Evolutionary conservation across 1,140 invertebrate species (phyloP).

Genomic region (Drosophila sp.): DNA sequence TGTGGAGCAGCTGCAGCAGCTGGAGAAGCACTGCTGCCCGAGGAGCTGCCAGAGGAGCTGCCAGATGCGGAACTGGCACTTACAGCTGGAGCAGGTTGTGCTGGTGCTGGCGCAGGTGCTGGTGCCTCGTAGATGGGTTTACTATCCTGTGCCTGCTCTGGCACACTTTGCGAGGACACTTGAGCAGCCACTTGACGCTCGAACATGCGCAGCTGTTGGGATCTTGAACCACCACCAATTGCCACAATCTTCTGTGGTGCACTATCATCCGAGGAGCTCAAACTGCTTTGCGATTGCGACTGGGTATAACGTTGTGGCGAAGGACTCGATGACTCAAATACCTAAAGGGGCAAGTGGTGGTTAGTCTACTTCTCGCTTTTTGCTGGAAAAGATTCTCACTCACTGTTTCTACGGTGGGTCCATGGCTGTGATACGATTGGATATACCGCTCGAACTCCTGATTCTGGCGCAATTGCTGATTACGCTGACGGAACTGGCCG

Average conservation of each 20-base stretch:
- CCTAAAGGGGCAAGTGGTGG: constrained; percentile 28
- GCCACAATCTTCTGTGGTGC: constrained; percentile 51
- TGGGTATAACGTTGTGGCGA: constrained; percentile 66
- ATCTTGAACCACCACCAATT: constrained; percentile 45
- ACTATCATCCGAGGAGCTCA: constrained; percentile 27
- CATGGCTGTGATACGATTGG: constrained; percentile 75
- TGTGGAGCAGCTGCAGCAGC: constrained; percentile 12
- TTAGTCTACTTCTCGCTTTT: background rate
- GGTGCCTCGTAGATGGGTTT: constrained; percentile 66
- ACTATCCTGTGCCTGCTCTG: constrained; percentile 49
- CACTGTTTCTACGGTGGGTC: constrained; percentile 78
- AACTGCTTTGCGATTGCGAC: constrained; percentile 32
- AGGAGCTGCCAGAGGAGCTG: constrained; percentile 19
- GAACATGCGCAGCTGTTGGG: constrained; percentile 68
- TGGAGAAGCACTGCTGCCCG: constrained; percentile 9
- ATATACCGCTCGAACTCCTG: constrained; percentile 80
- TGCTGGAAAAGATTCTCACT: constrained; percentile 23
- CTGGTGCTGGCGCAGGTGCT: constrained; percentile 22
- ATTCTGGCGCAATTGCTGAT: constrained; percentile 72
- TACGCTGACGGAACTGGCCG: constrained; percentile 67
- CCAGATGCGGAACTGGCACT: constrained; percentile 19
- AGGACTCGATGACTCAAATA: constrained; percentile 73
- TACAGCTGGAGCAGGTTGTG: constrained; percentile 19
- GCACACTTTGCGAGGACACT: constrained; percentile 32
- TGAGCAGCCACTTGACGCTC: constrained; percentile 73